Evolutionary conservation across 2,113 vertebrate species (phyloP).

Genomic region (Trinectes maculatus): DNA sequence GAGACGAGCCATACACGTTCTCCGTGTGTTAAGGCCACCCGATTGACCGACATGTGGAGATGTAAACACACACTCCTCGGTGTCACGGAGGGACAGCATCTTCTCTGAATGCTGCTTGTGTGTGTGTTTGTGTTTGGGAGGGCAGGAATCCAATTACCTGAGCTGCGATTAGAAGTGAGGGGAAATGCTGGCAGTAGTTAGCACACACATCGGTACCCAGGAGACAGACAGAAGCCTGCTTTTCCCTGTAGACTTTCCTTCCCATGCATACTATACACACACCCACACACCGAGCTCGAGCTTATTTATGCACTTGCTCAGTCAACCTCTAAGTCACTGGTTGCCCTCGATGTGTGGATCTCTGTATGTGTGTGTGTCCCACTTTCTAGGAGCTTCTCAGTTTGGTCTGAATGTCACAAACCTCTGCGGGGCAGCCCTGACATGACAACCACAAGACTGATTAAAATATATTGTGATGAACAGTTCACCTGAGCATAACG

Average conservation of each 20-base stretch:
- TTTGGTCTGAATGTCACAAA: slow-evolving; percentile 26
- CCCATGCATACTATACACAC: background rate
- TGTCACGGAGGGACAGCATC: slow-evolving; percentile 39
- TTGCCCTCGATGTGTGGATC: background rate
- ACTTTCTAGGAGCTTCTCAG: background rate
- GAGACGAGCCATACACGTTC: slow-evolving; percentile 36
- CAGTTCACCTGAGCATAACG: too few relatives aligned
- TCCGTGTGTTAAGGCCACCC: slow-evolving; percentile 38
- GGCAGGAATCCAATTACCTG: slow-evolving; percentile 65
- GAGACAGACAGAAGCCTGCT: slow-evolving; percentile 35
- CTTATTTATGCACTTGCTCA: slow-evolving; percentile 60
- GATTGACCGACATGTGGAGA: slow-evolving; percentile 42
- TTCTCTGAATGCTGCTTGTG: background rate
- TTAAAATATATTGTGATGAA: too few relatives aligned
- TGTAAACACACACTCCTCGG: slow-evolving; percentile 53
- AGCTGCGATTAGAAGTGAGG: slow-evolving; percentile 44
- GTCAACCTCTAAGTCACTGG: slow-evolving; percentile 43
- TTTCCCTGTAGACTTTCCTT: slow-evolving; percentile 1
- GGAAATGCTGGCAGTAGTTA: slow-evolving; percentile 49
- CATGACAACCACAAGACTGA: background rate
- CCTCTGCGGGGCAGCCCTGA: background rate
- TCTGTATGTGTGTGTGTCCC: slow-evolving; percentile 2
- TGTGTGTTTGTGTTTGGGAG: background rate
- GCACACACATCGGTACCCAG: slow-evolving; percentile 43
- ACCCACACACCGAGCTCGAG: slow-evolving; percentile 26